phyloP scores from a whole-genome alignment of 2,113 vertebrate genomes.

The Sakesphorus luctuosus region DNA sequence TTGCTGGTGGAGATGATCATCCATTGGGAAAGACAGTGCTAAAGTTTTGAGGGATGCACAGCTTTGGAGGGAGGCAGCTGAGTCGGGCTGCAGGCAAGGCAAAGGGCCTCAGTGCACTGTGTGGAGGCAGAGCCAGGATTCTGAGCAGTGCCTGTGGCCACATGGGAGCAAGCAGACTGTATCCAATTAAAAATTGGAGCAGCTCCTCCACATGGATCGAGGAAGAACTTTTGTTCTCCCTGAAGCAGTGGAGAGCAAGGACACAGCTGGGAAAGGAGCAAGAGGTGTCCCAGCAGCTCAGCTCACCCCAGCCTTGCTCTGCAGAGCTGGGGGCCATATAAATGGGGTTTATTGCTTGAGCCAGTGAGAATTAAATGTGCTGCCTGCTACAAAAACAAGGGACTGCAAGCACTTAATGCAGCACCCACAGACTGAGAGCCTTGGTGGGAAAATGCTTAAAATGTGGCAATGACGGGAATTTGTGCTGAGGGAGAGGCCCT shows the following conservation, averaged over 20 bases:
- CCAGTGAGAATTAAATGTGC: rapidly evolving
- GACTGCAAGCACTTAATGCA: background rate
- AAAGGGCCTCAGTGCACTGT: rapidly evolving
- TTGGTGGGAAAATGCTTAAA: background rate
- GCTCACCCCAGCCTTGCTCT: rapidly evolving
- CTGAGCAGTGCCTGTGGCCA: rapidly evolving
- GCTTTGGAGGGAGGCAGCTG: background rate
- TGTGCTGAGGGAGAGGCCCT: background rate
- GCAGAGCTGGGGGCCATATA: background rate
- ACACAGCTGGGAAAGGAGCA: background rate
- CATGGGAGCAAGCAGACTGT: background rate
- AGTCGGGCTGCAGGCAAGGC: background rate
- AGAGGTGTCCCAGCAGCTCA: background rate
- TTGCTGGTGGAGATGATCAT: background rate
- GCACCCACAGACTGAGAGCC: background rate
- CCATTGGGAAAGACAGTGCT: background rate
- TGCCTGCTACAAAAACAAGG: background rate
- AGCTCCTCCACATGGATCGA: background rate
- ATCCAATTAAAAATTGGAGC: background rate
- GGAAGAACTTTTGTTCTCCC: background rate
- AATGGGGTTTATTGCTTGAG: background rate
- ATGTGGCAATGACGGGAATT: background rate
- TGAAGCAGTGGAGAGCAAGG: background rate
- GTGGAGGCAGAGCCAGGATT: background rate
- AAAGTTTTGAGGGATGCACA: background rate